Evolutionary conservation across 2,797 vertebrate genomes (phyloP), one percentile per base, ranked within the genome.

Genomic region (Clarias pachynema): DNA sequence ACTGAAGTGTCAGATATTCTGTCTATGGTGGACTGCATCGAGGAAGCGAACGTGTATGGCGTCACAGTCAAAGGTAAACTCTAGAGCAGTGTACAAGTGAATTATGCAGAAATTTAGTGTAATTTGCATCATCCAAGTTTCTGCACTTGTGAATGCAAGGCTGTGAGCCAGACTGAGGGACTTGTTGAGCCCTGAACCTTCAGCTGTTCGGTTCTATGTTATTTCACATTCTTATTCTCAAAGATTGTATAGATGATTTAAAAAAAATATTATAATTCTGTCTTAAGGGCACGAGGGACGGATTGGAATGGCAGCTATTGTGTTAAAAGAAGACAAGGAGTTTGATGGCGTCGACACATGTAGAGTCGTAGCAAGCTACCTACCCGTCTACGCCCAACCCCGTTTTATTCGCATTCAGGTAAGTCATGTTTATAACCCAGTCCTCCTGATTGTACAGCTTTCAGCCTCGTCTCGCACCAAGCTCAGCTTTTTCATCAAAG

Each of bases 341-440:
- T 96, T 98, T n/a, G 94, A 97, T 72, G 94, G 94, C 40, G 89
- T 77, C 0, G 94, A 92, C 73, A 69, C 92, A 59, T 97, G 93
- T 86, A 93, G 91, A 53, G 94, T 96, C 2, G 66, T 97, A 7
- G 79, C 81, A 0, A 93, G 90, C 87, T 96, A 95, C 88, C 95
- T 98, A 60, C 97, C 97, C 0, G 84, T 84, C 15, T 98, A 98
- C 0, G 95, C 96, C 2, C 94, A 95, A 84, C 97, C 97, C 5
- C 92, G 89, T n/a, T 98, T 99, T 87, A 91, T 98, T 83, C 94
- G 97, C 85, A 91, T 97, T 82, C 97, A 97, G 95, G 97, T 98
- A 90, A 63, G 65, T 9, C n/a, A 1, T 22, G 60, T 80, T 26
- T 79, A 18, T 24, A 62, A 62, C 34, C 34, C 57, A 8, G 57